phyloP scores from a whole-genome alignment of 2,888 invertebrate species.

The Limnephilus lunatus region DNA sequence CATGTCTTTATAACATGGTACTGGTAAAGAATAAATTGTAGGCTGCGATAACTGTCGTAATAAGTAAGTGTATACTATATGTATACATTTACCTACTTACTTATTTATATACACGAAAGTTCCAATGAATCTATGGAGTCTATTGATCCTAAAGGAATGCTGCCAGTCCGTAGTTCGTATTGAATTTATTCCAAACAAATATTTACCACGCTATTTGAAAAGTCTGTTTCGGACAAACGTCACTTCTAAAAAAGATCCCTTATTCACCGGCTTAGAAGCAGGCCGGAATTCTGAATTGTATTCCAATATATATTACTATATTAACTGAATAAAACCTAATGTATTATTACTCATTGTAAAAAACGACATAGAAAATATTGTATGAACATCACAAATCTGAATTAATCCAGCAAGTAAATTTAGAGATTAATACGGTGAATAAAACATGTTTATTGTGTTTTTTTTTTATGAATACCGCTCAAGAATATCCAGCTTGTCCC shows the following conservation, averaged over 20 bases:
- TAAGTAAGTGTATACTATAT: no score
- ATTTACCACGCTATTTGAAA: slow-evolving; percentile 57
- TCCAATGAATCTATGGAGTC: background rate
- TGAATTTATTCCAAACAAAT: slow-evolving; percentile 55
- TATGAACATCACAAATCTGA: background rate
- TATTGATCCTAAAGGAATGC: background rate
- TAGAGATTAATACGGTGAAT: background rate
- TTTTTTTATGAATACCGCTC: no score
- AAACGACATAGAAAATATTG: background rate
- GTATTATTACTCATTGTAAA: background rate
- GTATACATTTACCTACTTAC: background rate
- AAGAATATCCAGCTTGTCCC: no score
- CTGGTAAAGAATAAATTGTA: no score
- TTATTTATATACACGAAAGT: background rate
- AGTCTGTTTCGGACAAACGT: slow-evolving; percentile 51
- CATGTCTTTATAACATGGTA: no score
- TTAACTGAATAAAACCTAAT: background rate
- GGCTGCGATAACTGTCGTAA: no score
- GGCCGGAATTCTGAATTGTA: slow-evolving; percentile 2
- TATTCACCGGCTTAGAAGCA: slow-evolving; percentile 18
- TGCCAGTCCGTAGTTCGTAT: background rate
- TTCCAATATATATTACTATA: background rate
- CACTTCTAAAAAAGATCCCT: slow-evolving; percentile 50
- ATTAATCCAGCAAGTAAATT: background rate
- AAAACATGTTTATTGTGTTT: background rate